Base-by-base conservation (phyloP, 1,140 invertebrate species). In the Papilio polytes region DNA sequence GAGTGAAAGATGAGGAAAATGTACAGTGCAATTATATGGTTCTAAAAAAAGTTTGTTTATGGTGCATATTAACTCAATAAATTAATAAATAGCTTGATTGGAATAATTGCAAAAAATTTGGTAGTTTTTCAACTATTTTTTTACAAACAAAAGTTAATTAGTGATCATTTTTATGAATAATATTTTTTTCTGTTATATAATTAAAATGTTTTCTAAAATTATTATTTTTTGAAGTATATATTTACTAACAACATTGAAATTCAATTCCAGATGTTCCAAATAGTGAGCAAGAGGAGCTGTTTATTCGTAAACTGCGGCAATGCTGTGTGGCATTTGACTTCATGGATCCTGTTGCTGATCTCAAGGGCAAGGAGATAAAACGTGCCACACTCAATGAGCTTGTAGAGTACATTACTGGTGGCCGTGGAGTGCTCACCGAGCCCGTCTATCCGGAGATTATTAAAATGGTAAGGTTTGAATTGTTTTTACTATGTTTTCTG, bases 281-380 rank as follows among this genome's bases (percentile, higher is more conserved):
- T 82, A 96, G 97, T 89, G 99, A 99, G 94, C 99, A 99, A 94
- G 99, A 99, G 94, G 98, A 99, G 83, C 95, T 99, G 84, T 99
- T 99, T 94, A 99, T 99, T 88, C 97, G 98, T 87, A 99, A 99
- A 95, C 96, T 99, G 84, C 97, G 98, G 87, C 99, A 99, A 96
- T 99, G 99, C 95, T 99, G 98, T 95, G 98, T 99, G 89, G 97
- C 99, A 87, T 99, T 99, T 96, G 99, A 99, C 95, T 99, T 99
- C 95, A 98, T 99, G 97, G 99, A 99, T 96, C 98, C 99, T 72
- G 97, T 99, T 80, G 98, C 98, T 92, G 99, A 99, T 95, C 96
- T 99, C 85, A 99, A 99, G 96, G 99, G 98, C 89, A 99, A 99
- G 95, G 99, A 99, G 96, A 98, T 99, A 84, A 99, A 99, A 95